Evolutionary conservation across 1,140 invertebrate species (phyloP), one percentile per base, ranked within the genome.

Genomic region (Aphelinus certus): DNA sequence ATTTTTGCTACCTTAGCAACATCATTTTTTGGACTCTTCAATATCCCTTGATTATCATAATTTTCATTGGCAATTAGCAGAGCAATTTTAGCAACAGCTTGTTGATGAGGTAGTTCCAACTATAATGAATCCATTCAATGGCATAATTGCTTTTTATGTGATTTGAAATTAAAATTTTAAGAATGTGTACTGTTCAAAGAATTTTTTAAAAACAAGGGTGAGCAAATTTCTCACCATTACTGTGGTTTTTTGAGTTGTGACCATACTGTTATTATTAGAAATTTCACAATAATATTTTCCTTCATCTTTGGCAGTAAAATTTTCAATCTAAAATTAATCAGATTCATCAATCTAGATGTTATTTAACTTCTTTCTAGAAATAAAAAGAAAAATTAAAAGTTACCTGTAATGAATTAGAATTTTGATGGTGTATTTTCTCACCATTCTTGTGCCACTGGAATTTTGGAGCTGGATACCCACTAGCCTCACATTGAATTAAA

Each of bases 371-470:
- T 26, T 26, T 26, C 26, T 26, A 66, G 10, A 4, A 45, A 53
- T 46, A 55, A 60, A 56, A 66, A 7, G 47, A 4, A 46, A 51
- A 73, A 4, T 66, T 3, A 56, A 67, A 76, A 75, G 46, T 77
- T 72, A 86, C 83, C 2, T 71, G 63, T 45, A 86, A 75, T 66
- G 72, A 49, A 46, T 79, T 80, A 4, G 76, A 78, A 46, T 64
- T 83, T 79, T 86, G 79, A 48, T 65, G 61, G 42, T 81, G 76
- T 62, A 87, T 70, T 79, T 75, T 81, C 51, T 79, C 80, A 77
- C 86, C 85, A 53, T 85, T 80, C 60, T 77, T 78, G 60, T 80
- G 86, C 86, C 86, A 86, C 49, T 85, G 82, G 72, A 83, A 86
- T 49, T 56, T 9, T 10, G 84, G 83, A 66, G 71, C 47, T 1